Percentiles rank a stretch among this genome's conserved stretches.
These are phyloP conservation scores for Meles meles DNA, from an alignment of 2,113 vertebrate species.

Conservation along the genomic window DNA sequence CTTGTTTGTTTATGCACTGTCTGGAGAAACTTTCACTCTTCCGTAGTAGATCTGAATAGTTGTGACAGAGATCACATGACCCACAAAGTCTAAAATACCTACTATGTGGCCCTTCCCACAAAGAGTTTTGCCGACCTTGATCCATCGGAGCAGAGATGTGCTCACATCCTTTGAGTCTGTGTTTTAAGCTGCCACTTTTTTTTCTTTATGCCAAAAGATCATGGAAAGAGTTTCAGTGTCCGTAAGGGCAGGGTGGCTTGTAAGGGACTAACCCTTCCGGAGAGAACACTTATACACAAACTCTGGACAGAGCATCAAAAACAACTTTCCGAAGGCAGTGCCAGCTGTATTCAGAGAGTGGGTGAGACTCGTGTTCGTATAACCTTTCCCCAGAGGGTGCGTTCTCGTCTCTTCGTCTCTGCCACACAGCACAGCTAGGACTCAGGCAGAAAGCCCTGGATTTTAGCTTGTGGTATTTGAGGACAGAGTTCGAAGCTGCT, in stretches of 20 bases:
- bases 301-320: neutral
- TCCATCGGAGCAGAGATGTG: neutral
- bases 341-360: neutral
- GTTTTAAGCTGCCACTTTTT: neutral
- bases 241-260: neutral
- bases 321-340: neutral
- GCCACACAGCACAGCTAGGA: neutral
- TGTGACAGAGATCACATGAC: neutral
- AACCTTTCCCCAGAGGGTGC: neutral
- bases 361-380: neutral
- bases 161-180: neutral
- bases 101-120: neutral
- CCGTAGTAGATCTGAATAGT: neutral
- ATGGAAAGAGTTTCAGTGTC: neutral
- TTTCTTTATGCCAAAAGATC: neutral
- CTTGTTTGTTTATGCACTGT: neutral
- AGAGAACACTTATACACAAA: neutral
- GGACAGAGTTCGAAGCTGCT: neutral
- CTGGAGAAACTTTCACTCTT: neutral
- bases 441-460: neutral
- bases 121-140: neutral
- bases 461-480: neutral
- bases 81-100: neutral
- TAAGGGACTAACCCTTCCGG: neutral
- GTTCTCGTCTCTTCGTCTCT: fast-evolving